These are phyloP conservation scores for Felis catus DNA, from an alignment of 2,113 vertebrate genomes.

Conservation along the genomic window DNA sequence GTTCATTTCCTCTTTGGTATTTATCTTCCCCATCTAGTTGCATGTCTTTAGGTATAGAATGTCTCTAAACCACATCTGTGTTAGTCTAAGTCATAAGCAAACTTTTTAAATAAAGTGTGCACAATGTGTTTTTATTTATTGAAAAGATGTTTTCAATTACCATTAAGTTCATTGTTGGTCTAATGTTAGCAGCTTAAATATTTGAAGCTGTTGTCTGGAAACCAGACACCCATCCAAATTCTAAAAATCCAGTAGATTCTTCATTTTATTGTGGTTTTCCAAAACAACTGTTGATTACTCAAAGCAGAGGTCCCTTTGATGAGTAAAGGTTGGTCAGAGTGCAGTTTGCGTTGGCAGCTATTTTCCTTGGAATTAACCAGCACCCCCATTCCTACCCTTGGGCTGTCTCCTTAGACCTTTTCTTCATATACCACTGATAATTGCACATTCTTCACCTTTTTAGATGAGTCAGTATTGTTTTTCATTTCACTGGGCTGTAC, in stretches of 20 bases:
- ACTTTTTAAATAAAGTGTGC: slow-evolving; percentile 71
- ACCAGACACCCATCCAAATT: slow-evolving; percentile 59
- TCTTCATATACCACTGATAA: background rate
- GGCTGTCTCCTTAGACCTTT: background rate
- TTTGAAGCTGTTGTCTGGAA: slow-evolving; percentile 65
- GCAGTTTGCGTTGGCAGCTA: background rate
- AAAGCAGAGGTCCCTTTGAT: slow-evolving; percentile 62
- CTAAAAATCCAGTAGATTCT: slow-evolving; percentile 49
- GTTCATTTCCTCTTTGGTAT: slow-evolving; percentile 76
- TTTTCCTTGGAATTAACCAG: background rate
- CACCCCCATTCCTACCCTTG: background rate
- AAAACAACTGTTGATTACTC: slow-evolving; percentile 57
- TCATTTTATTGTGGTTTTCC: slow-evolving; percentile 57
- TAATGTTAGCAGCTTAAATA: slow-evolving; percentile 74
- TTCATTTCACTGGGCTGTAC: background rate
- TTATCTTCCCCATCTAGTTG: slow-evolving; percentile 65
- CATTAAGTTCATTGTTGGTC: slow-evolving; percentile 72
- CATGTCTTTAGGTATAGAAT: slow-evolving; percentile 63
- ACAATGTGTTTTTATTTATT: slow-evolving; percentile 77
- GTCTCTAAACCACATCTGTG: slow-evolving; percentile 54
- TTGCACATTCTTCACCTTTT: background rate
- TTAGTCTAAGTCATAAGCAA: slow-evolving; percentile 53
- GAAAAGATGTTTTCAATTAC: slow-evolving; percentile 78
- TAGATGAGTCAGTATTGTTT: background rate
- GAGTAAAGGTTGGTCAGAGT: slow-evolving; percentile 19